Conservation (phyloP, 2,888 invertebrate species). For the Bugula neritina region DNA sequence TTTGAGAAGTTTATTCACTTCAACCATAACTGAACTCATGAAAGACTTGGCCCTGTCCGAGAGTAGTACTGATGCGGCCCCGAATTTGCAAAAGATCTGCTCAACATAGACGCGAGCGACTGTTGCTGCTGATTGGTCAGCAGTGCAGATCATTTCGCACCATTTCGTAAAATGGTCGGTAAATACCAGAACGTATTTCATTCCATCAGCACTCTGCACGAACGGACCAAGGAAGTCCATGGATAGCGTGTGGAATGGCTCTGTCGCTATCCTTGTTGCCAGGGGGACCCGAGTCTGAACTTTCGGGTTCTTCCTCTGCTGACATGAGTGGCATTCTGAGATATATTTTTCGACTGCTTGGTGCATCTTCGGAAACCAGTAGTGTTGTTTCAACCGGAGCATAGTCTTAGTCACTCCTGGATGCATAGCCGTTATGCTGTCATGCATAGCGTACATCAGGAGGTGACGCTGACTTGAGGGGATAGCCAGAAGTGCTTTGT, state of each 20-base stretch:
- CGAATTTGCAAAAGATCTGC: neutral
- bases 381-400: neutral
- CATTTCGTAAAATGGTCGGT: conserved; percentile 4
- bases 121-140: neutral
- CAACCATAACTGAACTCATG: neutral
- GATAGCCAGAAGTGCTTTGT: neutral
- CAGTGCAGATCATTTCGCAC: neutral
- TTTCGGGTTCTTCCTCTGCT: conserved; percentile 2
- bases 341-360: neutral
- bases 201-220: neutral
- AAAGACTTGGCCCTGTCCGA: neutral
- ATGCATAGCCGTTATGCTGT: neutral
- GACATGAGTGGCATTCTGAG: neutral
- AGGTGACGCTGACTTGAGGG: neutral
- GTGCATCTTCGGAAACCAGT: conserved; percentile 8
- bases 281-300: neutral
- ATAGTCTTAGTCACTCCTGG: conserved; percentile 5
- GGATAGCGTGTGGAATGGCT: neutral
- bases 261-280: neutral
- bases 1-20: neutral
- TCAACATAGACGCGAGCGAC: neutral
- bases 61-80: neutral
- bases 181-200: neutral
- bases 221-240: conserved; percentile 7
- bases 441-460: neutral